Percentiles rank a stretch among this genome's conserved stretches.
phyloP scores from a whole-genome alignment of 2,113 vertebrate genomes.

The Parus major region DNA sequence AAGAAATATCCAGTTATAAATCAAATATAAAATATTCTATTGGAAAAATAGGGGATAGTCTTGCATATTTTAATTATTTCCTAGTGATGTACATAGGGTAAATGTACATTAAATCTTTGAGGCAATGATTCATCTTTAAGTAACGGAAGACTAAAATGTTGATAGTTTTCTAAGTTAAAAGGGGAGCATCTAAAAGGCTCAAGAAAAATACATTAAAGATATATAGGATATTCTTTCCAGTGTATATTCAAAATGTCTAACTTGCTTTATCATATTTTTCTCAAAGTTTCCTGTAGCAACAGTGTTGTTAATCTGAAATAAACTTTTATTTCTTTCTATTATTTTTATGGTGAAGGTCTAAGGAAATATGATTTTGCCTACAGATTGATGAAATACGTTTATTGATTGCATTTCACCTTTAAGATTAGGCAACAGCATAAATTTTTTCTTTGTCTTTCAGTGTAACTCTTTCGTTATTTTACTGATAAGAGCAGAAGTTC shows the following conservation, averaged over 20 bases:
- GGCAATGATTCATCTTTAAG: background rate
- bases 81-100: background rate
- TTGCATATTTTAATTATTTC: background rate
- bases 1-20: background rate
- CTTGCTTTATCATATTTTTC: background rate
- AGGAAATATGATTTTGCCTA: background rate
- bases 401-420: background rate
- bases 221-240: background rate
- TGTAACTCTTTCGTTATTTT: background rate
- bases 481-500: background rate
- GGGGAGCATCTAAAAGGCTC: background rate
- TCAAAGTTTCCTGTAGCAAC: background rate
- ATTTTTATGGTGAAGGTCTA: background rate
- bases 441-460: background rate
- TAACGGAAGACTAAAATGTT: background rate
- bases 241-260: background rate
- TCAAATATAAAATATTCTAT: background rate
- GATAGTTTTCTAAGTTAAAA: background rate
- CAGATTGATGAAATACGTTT: background rate
- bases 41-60: background rate
- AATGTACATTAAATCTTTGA: background rate
- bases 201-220: background rate
- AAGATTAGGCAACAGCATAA: background rate
- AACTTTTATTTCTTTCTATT: background rate
- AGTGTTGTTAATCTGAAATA: background rate